phyloP scores from a whole-genome alignment of 2,888 invertebrate genomes.

The Erynnis tages region DNA sequence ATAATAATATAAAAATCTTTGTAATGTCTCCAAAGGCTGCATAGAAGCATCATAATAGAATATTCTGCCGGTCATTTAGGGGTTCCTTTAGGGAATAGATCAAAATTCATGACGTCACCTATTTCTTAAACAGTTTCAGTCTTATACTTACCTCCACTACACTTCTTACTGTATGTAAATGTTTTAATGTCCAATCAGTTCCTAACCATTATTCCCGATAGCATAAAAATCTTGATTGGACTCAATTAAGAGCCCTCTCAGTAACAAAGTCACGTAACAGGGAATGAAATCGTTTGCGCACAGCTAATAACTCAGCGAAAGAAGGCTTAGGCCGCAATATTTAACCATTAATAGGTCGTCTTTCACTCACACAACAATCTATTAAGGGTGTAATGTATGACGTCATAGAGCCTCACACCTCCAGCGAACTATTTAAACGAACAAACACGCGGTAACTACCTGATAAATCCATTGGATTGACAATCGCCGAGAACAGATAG shows the following conservation, averaged over 20 bases:
- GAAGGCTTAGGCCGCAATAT: constrained; percentile 11
- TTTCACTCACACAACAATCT: constrained; percentile 24
- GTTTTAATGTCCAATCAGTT: background rate
- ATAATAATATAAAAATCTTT: too few species aligned
- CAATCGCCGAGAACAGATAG: constrained; percentile 54
- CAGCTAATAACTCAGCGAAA: constrained; percentile 9
- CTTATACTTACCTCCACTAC: too few species aligned
- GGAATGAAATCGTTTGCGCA: constrained; percentile 9
- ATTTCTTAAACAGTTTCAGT: too few species aligned
- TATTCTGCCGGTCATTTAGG: too few species aligned
- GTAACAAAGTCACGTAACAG: constrained; percentile 25
- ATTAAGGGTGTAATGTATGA: constrained; percentile 21
- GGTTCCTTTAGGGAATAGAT: too few species aligned
- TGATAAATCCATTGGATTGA: constrained; percentile 61
- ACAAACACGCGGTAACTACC: constrained; percentile 48
- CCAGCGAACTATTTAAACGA: constrained; percentile 41
- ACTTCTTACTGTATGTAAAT: too few species aligned
- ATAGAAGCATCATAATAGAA: too few species aligned
- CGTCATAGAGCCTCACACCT: constrained; percentile 30
- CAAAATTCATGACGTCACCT: too few species aligned
- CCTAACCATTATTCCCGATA: background rate
- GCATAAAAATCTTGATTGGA: constrained; percentile 1
- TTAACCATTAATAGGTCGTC: constrained; percentile 25
- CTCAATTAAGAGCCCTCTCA: constrained; percentile 2
- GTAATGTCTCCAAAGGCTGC: too few species aligned